Evolutionary conservation across 2,888 invertebrate genomes (phyloP).

Genomic region (Epinotia bilunana): DNA sequence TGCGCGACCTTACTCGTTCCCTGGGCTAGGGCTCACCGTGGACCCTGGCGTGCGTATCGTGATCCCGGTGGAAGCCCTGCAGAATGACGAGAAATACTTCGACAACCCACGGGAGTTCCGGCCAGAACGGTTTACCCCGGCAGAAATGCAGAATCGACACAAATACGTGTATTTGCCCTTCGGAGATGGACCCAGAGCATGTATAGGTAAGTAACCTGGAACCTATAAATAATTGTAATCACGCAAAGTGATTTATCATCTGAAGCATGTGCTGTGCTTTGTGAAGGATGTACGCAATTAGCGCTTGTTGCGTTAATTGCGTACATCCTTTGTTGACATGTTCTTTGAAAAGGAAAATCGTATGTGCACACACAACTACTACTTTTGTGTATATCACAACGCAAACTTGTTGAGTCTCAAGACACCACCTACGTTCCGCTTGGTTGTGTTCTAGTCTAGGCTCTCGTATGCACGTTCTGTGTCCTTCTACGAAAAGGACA

Average conservation of each 20-base stretch:
- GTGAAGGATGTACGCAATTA: too few relatives aligned
- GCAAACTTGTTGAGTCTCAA: background rate
- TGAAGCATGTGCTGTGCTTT: too few relatives aligned
- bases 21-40: conserved; percentile 41
- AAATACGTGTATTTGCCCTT: conserved; percentile 51
- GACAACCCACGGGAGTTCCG: conserved; percentile 45
- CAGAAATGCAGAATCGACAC: conserved; percentile 44
- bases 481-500: too few relatives aligned
- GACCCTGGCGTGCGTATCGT: conserved; percentile 45
- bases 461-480: too few relatives aligned
- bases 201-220: conserved; percentile 44
- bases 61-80: conserved; percentile 45
- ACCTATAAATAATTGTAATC: background rate
- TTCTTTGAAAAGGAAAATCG: too few relatives aligned
- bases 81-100: conserved; percentile 47
- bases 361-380: too few relatives aligned
- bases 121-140: conserved; percentile 54
- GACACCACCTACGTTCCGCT: too few relatives aligned
- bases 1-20: conserved; percentile 43
- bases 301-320: too few relatives aligned
- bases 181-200: conserved; percentile 46
- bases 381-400: too few relatives aligned
- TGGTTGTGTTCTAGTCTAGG: too few relatives aligned
- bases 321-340: too few relatives aligned
- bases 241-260: background rate